Evolutionary conservation across 92 coral and sea anemone genomes (phyloP).

Genomic region (Heliopora coerulea): DNA sequence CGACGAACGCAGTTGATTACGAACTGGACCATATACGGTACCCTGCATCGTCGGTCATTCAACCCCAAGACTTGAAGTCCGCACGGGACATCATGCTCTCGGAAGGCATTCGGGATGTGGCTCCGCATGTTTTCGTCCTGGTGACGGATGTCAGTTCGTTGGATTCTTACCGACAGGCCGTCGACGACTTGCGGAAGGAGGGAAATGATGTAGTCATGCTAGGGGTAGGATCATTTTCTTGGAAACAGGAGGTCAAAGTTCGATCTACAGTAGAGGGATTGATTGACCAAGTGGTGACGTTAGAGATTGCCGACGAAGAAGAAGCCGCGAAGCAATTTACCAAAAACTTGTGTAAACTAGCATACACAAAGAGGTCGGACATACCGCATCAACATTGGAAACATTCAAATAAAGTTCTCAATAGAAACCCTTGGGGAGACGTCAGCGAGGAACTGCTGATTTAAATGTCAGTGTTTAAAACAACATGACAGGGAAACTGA

Average conservation of each 20-base stretch:
- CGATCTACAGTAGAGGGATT: constrained; percentile 24
- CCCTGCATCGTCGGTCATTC: constrained; percentile 34
- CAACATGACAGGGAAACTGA: too few species aligned
- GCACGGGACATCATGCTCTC: constrained; percentile 27
- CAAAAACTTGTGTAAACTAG: constrained; percentile 16
- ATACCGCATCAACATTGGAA: constrained; percentile 28
- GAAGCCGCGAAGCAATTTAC: constrained; percentile 36
- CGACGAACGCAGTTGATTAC: constrained; percentile 19
- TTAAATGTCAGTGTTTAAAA: too few species aligned
- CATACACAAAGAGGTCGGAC: constrained; percentile 7
- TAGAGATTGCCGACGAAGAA: background rate
- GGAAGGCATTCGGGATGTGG: constrained; percentile 29
- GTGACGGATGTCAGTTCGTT: constrained; percentile 37
- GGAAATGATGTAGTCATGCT: constrained; percentile 13
- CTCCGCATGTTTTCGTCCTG: constrained; percentile 35
- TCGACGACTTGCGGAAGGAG: constrained; percentile 15
- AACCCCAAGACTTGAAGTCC: constrained; percentile 5
- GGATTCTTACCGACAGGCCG: constrained; percentile 16
- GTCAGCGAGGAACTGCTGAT: too few species aligned
- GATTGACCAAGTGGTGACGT: constrained; percentile 28
- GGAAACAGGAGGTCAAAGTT: constrained; percentile 18
- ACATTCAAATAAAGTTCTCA: constrained; percentile 23
- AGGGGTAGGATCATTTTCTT: constrained; percentile 15
- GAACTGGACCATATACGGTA: constrained; percentile 38
- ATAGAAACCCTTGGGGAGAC: background rate